Evolutionary conservation across 2,113 vertebrate species (phyloP), one percentile per base, ranked within the genome.

Genomic region (Himantopus leucocephalus): DNA sequence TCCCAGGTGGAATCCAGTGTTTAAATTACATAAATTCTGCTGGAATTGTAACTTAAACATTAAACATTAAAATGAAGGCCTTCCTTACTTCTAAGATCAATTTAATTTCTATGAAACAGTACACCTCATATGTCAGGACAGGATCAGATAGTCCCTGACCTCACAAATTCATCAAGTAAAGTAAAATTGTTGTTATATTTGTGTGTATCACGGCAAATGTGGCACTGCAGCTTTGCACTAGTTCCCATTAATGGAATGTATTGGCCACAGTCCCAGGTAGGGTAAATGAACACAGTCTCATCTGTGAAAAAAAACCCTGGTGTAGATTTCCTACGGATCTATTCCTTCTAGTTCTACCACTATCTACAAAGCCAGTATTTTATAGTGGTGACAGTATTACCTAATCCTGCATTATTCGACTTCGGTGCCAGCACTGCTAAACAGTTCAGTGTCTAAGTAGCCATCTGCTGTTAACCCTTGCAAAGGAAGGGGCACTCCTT

Each of bases 391-490:
- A 74, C 64, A 48, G 55, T n/a, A 62, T 37, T 68, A 59, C 24
- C 78, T 80, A 81, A 93, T 68, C 58, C 43, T 74, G 14, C 29
- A 71, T 80, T 62, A 64, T 64, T 20, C 6, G 11, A 63, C 45
- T 95, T 93, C n/a, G 14, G 67, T 86, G 68, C 50, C 72, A 95
- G 47, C 62, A 19, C 76, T 67, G 23, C 58, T 97, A 92, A 96
- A 94, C 66, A 78, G 24, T 47, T 53, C 45, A 68, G 48, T 14
- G 52, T 56, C 95, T 93, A 90, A 90, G 66, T 55, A 97, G 91
- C 67, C 59, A 90, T 92, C 90, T 97, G 68, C 58, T 95, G 50
- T 93, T 92, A 84, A 92, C 68, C 37, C 95, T 76, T 80, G 64
- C 59, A 90, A 81, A 94, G 41, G 89, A 81, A 94, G 39, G 23